Conservation (phyloP, 2,797 vertebrate species). For the Hozukius guyotensis region DNA sequence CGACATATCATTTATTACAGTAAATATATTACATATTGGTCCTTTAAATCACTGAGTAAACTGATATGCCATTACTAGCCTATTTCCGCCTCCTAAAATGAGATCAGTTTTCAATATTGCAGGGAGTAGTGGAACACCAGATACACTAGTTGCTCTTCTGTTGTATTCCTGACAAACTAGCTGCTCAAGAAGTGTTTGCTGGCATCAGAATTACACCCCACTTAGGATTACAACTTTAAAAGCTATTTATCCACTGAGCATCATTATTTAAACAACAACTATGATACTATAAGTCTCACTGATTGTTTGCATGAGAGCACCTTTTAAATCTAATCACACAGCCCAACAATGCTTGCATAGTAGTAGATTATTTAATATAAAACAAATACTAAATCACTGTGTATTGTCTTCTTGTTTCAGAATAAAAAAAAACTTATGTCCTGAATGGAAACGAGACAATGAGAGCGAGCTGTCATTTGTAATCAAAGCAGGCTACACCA, state of each 20-base stretch:
- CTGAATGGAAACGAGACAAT: slow-evolving; percentile 39
- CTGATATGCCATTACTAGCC: no score
- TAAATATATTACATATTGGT: no score
- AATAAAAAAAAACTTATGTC: background rate
- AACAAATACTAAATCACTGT: slow-evolving; percentile 17
- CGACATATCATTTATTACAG: no score
- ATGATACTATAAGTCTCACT: background rate
- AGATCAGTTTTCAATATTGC: background rate
- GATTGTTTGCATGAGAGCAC: background rate
- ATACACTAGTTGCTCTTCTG: background rate
- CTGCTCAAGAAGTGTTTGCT: background rate
- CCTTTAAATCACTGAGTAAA: no score
- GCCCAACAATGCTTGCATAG: background rate
- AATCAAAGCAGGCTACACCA: slow-evolving; percentile 51
- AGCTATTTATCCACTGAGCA: background rate
- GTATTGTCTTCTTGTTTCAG: slow-evolving; percentile 17
- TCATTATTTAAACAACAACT: background rate
- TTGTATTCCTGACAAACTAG: background rate
- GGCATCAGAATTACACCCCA: background rate
- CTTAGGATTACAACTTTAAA: background rate
- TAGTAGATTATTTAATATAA: background rate
- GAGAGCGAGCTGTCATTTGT: slow-evolving; percentile 51
- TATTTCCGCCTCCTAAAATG: no score
- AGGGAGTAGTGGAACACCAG: background rate
- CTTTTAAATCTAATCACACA: background rate